These are phyloP conservation scores for Nothobranchius kuhntae DNA, from an alignment of 2,113 vertebrate species.

Conservation along the genomic window DNA sequence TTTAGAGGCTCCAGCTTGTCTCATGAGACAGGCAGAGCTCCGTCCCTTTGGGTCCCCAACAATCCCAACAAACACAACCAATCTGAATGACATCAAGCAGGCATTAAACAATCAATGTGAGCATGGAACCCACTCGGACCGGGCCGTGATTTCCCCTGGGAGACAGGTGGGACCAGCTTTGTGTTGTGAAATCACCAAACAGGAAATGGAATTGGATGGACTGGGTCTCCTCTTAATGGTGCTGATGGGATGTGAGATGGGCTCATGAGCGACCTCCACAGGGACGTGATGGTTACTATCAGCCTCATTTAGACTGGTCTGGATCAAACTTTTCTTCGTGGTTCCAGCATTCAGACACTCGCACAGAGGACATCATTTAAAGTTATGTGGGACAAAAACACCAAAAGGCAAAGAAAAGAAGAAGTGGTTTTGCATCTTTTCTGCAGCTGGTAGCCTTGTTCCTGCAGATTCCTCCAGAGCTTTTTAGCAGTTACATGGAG, in stretches of 20 bases:
- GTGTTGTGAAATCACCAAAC: conserved; percentile 51
- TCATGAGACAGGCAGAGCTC: conserved; percentile 35
- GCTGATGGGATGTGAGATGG: conserved; percentile 13
- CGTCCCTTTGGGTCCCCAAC: conserved; percentile 46
- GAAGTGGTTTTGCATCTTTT: conserved; percentile 7
- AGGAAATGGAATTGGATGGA: conserved; percentile 59
- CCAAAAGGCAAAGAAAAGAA: conserved; percentile 11
- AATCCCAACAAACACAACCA: conserved; percentile 32
- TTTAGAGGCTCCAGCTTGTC: conserved; percentile 12
- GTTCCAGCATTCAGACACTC: background rate
- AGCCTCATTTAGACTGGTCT: background rate
- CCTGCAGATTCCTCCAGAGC: conserved; percentile 36
- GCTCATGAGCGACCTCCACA: conserved; percentile 35
- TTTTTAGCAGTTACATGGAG: conserved; percentile 6
- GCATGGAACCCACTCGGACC: conserved; percentile 37
- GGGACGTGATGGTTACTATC: conserved; percentile 13
- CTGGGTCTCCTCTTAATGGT: conserved; percentile 23
- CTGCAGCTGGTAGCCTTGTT: conserved; percentile 35
- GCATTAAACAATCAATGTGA: conserved; percentile 65
- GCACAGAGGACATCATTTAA: conserved; percentile 2
- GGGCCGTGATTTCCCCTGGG: conserved; percentile 69
- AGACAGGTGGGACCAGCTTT: conserved; percentile 15
- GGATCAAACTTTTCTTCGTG: no score
- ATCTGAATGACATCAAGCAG: conserved; percentile 61
- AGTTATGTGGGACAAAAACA: conserved; percentile 4